A percentile compares a stretch with the other conserved stretches of the same genome.
Conservation (phyloP, 2,888 invertebrate species). For the Leptothorax acervorum region DNA sequence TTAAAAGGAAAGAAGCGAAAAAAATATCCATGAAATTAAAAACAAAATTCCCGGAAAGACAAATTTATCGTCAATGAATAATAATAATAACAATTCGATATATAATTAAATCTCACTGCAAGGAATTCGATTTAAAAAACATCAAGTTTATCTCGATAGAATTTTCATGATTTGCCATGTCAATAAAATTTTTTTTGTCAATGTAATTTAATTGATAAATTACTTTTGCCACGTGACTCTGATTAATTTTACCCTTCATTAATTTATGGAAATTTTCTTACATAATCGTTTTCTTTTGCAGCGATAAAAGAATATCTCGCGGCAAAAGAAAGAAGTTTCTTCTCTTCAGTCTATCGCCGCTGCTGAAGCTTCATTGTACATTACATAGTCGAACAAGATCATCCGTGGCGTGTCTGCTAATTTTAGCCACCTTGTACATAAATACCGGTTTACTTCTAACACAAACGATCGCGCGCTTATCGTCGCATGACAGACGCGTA, state of each 20-base stretch:
- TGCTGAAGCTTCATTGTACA: not conserved
- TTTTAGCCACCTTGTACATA: conserved; percentile 11
- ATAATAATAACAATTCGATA: not conserved
- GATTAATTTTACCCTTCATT: not conserved
- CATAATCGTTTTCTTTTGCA: not conserved
- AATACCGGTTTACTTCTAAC: not conserved
- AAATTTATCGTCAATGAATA: not conserved
- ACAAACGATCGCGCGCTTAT: not conserved
- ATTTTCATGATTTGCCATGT: not conserved
- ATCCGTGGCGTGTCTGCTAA: conserved; percentile 1
- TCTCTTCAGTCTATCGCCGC: not conserved
- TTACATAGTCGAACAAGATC: not conserved
- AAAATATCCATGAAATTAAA: not conserved
- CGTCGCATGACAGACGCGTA: not conserved
- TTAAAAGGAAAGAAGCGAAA: not conserved
- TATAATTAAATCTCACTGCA: not conserved
- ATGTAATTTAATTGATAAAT: not conserved
- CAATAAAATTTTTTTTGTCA: not conserved
- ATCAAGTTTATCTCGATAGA: not conserved
- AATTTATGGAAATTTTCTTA: conserved; percentile 14
- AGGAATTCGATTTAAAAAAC: not conserved
- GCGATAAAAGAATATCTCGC: conserved; percentile 8
- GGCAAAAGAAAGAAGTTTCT: not conserved
- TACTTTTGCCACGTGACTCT: not conserved
- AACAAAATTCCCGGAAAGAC: not conserved